phyloP scores from a whole-genome alignment of 2,797 vertebrate genomes.

The Anguilla anguilla region DNA sequence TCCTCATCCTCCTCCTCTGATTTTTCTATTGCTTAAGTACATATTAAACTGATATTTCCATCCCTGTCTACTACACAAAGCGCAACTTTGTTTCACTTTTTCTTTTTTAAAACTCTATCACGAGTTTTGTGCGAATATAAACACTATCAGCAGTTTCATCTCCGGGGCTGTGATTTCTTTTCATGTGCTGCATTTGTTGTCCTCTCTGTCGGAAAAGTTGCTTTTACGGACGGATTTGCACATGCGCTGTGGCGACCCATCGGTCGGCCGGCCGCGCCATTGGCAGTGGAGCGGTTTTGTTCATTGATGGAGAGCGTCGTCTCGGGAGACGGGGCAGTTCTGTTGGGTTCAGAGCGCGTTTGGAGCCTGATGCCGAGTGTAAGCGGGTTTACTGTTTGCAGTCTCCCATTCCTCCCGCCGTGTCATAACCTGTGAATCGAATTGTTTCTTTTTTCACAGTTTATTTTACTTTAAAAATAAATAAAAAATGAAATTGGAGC shows the following conservation, averaged over 20 bases:
- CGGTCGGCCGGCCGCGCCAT: neutral
- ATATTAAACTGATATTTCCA: conserved; percentile 58
- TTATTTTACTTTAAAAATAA: conserved; percentile 70
- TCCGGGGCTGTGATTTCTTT: conserved; percentile 46
- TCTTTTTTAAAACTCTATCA: conserved; percentile 52
- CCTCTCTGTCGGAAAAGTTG: conserved; percentile 46
- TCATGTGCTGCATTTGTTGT: conserved; percentile 41
- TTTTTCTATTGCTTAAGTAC: conserved; percentile 59
- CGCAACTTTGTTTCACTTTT: conserved; percentile 60
- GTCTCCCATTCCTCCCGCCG: conserved; percentile 52
- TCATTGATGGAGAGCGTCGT: conserved; percentile 26
- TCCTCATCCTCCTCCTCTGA: conserved; percentile 41
- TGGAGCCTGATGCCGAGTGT: conserved; percentile 37
- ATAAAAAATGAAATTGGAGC: conserved; percentile 54
- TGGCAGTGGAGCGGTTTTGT: conserved; percentile 48
- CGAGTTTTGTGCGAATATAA: conserved; percentile 57
- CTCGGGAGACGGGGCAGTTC: conserved; percentile 6
- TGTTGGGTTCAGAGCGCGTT: conserved; percentile 31
- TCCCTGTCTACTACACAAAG: conserved; percentile 36
- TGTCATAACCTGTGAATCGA: conserved; percentile 71
- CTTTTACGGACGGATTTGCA: conserved; percentile 63
- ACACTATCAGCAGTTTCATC: conserved; percentile 58
- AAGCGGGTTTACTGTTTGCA: conserved; percentile 46
- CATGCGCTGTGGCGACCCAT: conserved; percentile 65
- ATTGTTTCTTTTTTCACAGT: conserved; percentile 68